Percentiles rank a stretch among this genome's conserved stretches.
phyloP scores from a whole-genome alignment of 2,113 vertebrate genomes.

The Gulo gulo region DNA sequence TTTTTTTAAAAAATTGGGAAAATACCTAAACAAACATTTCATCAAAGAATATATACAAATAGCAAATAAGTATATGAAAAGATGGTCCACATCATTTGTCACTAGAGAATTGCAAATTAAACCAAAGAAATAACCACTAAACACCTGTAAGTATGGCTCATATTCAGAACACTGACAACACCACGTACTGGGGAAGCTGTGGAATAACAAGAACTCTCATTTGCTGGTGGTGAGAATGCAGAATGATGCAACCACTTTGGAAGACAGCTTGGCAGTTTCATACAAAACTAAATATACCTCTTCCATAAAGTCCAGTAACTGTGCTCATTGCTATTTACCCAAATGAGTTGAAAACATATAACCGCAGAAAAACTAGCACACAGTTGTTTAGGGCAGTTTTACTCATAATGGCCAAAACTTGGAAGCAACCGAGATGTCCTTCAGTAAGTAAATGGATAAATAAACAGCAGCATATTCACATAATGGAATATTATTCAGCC shows the following conservation, averaged over 20 bases:
- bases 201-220: neutral
- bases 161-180: neutral
- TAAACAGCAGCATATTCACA: neutral
- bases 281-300: neutral
- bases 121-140: neutral
- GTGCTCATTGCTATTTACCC: neutral
- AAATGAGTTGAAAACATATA: neutral
- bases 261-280: neutral
- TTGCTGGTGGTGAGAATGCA: neutral
- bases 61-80: neutral
- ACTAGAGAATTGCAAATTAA: neutral
- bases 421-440: neutral
- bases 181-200: neutral
- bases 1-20: neutral
- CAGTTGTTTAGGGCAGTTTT: neutral
- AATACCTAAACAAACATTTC: neutral
- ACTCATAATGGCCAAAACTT: neutral
- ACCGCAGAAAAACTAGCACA: neutral
- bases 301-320: neutral
- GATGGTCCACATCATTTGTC: neutral
- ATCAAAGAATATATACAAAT: neutral
- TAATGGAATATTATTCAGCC: neutral
- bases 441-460: neutral
- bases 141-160: neutral
- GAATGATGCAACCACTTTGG: neutral